These are phyloP conservation scores for Pachycephala philippinensis DNA, from an alignment of 2,113 vertebrate species.

Conservation along the genomic window DNA sequence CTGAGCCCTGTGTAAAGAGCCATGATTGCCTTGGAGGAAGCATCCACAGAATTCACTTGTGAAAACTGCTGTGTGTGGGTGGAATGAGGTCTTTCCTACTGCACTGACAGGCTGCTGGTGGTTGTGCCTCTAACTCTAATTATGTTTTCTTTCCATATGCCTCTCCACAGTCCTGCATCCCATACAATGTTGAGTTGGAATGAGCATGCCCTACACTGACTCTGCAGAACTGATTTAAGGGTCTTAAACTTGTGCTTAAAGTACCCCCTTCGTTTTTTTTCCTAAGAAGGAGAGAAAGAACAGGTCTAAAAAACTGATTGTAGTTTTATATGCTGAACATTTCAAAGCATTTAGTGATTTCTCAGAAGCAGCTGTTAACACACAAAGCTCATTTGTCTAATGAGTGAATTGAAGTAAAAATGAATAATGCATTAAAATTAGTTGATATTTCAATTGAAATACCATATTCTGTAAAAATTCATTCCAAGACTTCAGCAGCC, in stretches of 20 bases:
- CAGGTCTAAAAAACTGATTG: not conserved
- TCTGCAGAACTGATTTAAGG: not conserved
- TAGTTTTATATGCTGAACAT: not conserved
- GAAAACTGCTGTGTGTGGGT: not conserved
- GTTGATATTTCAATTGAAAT: not conserved
- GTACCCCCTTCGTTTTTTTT: not conserved
- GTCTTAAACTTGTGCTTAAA: not conserved
- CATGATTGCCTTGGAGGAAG: fast-evolving
- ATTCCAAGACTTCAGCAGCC: not conserved
- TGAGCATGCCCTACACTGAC: not conserved
- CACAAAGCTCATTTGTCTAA: not conserved
- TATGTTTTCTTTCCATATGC: not conserved
- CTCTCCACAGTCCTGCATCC: not conserved
- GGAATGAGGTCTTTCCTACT: not conserved
- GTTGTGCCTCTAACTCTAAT: not conserved
- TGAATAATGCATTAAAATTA: not conserved
- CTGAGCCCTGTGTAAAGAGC: not conserved
- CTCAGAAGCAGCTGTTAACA: not conserved
- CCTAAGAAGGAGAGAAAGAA: not conserved
- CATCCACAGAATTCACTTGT: not conserved
- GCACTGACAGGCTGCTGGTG: not conserved
- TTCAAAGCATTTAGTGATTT: not conserved
- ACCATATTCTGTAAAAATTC: not conserved
- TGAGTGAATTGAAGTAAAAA: not conserved
- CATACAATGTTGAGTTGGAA: not conserved